phyloP scores from a whole-genome alignment of 2,888 invertebrate genomes.

The Globia sparganii region DNA sequence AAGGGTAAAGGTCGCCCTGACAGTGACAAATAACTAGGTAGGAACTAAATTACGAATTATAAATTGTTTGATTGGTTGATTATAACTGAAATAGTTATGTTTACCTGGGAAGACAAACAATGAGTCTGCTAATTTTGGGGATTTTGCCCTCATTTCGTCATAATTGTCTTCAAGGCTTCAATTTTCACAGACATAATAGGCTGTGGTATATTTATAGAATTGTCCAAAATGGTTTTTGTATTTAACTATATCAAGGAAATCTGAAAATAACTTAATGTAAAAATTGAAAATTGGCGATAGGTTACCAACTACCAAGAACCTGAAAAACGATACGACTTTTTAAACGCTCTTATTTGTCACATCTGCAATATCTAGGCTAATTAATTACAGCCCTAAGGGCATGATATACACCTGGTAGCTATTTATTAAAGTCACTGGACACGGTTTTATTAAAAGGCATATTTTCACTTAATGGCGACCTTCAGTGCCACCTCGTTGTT shows the following conservation, averaged over 20 bases:
- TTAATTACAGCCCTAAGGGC: constrained; percentile 26
- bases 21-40: constrained; percentile 63
- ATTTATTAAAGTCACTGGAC: constrained; percentile 52
- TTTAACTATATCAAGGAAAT: not conserved
- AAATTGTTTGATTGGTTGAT: no score
- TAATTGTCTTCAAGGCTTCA: not conserved
- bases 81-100: constrained; percentile 59
- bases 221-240: not conserved
- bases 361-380: constrained; percentile 26
- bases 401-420: constrained; percentile 36
- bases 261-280: no score
- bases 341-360: constrained; percentile 21
- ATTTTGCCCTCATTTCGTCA: not conserved
- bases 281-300: not conserved
- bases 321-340: constrained; percentile 15
- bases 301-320: constrained; percentile 2
- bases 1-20: constrained; percentile 59
- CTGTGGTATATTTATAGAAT: not conserved
- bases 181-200: not conserved
- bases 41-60: constrained; percentile 63
- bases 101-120: constrained; percentile 50
- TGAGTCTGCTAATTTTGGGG: constrained; percentile 7
- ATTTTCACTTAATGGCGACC: constrained; percentile 50
- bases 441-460: constrained; percentile 55
- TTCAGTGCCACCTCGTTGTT: constrained; percentile 44